Evolutionary conservation across 2,113 vertebrate genomes (phyloP), one percentile per base, ranked within the genome.

Genomic region (Sander lucioperca): DNA sequence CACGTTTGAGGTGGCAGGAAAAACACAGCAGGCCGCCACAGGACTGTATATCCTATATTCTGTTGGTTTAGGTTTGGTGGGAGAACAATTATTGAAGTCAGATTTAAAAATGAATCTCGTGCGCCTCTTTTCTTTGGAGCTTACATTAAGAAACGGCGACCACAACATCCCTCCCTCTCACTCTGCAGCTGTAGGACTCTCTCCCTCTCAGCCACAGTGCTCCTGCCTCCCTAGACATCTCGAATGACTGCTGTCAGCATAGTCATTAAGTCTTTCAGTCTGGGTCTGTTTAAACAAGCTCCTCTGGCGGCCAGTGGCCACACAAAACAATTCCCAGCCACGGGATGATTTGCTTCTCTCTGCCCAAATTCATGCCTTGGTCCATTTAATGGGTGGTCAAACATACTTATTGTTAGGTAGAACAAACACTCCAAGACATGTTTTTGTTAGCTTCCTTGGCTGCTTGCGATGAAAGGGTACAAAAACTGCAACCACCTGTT

Each of bases 181-280:
- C 59, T 79, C 27, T 82, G 82, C 85, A 90, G 83, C 83, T 80
- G 73, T 71, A 77, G 48, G 75, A 64, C 65, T 80, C 74, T 64
- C 56, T 73, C 54, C 53, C 57, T 66, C 77, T 82, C 78, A 79
- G 88, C 90, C 90, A 66, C 87, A 89, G 77, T 69, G 21, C 85
- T 70, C 77, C 81, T 80, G 80, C 85, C 80, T 89, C 80, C 67
- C 48, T 63, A 92, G 90, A 88, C 89, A 86, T 92, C 88, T 93
- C 79, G 54, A 81, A 88, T 86, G 92, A 83, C 91, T 88, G 91
- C 92, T 93, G 93, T 94, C 94, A 93, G 87, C 90, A 65, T 79
- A 80, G 33, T 79, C 87, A 80, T 92, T 94, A 93, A 89, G 87
- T 77, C 69, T 91, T 91, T 93, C 85, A 87, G 83, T 81, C 88